Conservation (phyloP, 2,797 vertebrate genomes). For the Scomberomorus guttatus region DNA sequence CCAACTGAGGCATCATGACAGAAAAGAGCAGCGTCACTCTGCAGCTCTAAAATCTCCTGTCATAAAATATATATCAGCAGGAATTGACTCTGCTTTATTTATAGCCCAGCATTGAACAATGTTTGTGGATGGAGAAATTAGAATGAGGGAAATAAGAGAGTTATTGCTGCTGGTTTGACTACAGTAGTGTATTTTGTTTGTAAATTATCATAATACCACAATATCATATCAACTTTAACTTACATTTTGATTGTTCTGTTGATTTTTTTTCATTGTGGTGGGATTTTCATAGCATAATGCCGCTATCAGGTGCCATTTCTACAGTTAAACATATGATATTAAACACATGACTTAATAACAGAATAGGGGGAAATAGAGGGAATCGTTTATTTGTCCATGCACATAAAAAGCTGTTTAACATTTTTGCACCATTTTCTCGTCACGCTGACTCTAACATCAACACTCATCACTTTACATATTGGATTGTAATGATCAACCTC, state of each 20-base stretch:
- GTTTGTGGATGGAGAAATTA: neutral
- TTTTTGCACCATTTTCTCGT: neutral
- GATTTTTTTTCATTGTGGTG: neutral
- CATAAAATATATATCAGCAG: slow-evolving; percentile 62
- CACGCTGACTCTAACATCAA: neutral
- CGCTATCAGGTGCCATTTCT: neutral
- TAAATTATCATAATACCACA: neutral
- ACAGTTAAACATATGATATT: too few species aligned
- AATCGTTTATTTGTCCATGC: too few species aligned
- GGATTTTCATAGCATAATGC: neutral
- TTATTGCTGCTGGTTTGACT: neutral
- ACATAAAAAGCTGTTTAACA: neutral
- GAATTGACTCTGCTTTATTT: slow-evolving; percentile 43
- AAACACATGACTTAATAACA: too few species aligned
- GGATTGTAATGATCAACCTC: neutral
- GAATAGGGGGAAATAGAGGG: too few species aligned
- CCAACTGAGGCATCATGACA: slow-evolving; percentile 15
- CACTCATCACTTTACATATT: too few species aligned
- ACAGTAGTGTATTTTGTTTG: neutral
- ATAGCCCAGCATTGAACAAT: slow-evolving; percentile 3
- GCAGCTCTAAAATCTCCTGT: slow-evolving; percentile 24
- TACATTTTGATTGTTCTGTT: neutral
- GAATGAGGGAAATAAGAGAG: neutral
- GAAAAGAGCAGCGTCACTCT: slow-evolving; percentile 32
- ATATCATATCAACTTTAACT: neutral